Evolutionary conservation across 2,797 vertebrate species (phyloP).

Genomic region (Gymnothorax reevesii): DNA sequence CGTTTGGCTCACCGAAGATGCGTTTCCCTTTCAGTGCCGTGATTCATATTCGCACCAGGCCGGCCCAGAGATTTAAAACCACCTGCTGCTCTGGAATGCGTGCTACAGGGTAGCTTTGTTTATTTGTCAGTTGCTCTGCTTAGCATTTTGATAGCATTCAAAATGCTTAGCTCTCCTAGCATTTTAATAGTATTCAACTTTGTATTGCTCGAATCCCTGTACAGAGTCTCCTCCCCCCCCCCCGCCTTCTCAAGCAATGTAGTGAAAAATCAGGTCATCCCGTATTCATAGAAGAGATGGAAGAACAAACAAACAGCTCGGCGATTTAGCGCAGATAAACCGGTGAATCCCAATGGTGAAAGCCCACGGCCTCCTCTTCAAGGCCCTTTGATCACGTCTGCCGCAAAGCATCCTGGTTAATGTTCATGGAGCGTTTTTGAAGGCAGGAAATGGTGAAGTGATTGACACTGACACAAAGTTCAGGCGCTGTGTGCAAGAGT

Average conservation of each 20-base stretch:
- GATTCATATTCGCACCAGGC: background rate
- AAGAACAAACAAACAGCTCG: constrained; percentile 37
- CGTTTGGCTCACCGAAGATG: background rate
- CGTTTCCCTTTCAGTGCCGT: background rate
- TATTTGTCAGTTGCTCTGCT: background rate
- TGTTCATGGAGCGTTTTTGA: background rate
- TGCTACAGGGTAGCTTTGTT: background rate
- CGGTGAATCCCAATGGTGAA: constrained; percentile 9
- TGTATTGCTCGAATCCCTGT: background rate
- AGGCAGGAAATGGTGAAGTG: background rate
- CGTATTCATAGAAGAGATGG: constrained; percentile 1
- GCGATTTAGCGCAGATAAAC: constrained; percentile 18
- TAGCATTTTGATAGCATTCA: background rate
- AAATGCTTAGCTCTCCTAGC: background rate
- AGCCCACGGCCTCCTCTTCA: constrained; percentile 37
- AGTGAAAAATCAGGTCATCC: constrained; percentile 44
- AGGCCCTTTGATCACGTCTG: constrained; percentile 42
- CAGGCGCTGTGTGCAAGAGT: background rate
- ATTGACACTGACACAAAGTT: background rate
- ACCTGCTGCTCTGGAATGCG: background rate
- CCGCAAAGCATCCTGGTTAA: constrained; percentile 1
- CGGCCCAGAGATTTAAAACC: background rate
- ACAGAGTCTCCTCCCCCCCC: background rate
- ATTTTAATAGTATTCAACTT: background rate
- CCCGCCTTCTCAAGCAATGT: constrained; percentile 25